phyloP scores from a whole-genome alignment of 2,888 invertebrate genomes.

The Eledona agricola region DNA sequence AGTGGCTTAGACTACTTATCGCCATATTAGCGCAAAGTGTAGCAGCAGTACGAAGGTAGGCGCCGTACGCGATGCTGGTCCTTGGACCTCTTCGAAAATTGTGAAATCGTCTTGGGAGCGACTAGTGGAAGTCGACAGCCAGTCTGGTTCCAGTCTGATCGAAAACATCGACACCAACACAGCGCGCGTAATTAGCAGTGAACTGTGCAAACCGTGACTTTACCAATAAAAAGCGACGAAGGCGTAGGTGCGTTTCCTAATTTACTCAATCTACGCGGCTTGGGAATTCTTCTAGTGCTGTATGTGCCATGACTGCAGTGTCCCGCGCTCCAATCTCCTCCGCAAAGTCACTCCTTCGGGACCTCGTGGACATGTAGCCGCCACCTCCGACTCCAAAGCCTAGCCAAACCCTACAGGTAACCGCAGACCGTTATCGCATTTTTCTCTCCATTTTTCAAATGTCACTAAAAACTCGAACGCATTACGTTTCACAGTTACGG shows the following conservation, averaged over 20 bases:
- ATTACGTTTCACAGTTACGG: conserved; percentile 32
- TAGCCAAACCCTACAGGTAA: conserved; percentile 11
- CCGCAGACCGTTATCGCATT: no score
- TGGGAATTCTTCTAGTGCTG: conserved; percentile 35
- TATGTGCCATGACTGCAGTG: conserved; percentile 21
- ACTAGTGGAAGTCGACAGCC: conserved; percentile 49
- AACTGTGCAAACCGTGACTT: conserved; percentile 50
- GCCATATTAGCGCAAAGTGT: conserved; percentile 44
- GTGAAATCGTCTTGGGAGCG: conserved; percentile 46
- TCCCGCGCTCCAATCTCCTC: conserved; percentile 15
- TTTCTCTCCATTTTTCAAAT: conserved; percentile 1
- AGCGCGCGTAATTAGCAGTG: conserved; percentile 41
- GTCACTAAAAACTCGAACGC: conserved; percentile 6
- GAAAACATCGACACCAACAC: conserved; percentile 46
- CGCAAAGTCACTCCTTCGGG: conserved; percentile 5
- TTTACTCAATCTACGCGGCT: conserved; percentile 52
- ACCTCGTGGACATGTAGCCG: conserved; percentile 30
- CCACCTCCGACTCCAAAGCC: conserved; percentile 2
- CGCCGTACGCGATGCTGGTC: conserved; percentile 20
- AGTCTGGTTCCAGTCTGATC: conserved; percentile 52
- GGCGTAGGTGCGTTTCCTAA: conserved; percentile 59
- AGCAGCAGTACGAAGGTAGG: conserved; percentile 13
- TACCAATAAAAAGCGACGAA: conserved; percentile 52
- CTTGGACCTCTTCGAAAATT: conserved; percentile 36
- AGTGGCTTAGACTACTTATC: conserved; percentile 49